Percentiles rank a stretch among this genome's conserved stretches.
Conservation (phyloP, 2,113 vertebrate species). For the Antennarius striatus region DNA sequence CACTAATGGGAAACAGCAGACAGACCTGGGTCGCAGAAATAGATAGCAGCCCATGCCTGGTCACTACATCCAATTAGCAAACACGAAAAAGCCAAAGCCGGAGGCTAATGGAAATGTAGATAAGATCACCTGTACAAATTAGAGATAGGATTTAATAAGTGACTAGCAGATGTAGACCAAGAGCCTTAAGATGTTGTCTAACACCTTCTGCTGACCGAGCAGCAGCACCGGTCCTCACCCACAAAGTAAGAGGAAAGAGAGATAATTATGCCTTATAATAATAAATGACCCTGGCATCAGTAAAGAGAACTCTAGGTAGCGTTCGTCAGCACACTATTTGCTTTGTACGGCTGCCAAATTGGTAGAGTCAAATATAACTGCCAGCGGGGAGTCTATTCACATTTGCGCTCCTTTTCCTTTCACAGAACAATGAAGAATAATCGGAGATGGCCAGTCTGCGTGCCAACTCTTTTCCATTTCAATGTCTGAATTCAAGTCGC, state of each 20-base stretch:
- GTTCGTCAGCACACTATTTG: slow-evolving; percentile 51
- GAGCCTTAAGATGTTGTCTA: slow-evolving; percentile 64
- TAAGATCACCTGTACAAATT: slow-evolving; percentile 68
- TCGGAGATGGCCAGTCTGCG: slow-evolving; percentile 8
- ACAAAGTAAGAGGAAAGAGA: slow-evolving; percentile 24
- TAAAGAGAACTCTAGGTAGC: slow-evolving; percentile 43
- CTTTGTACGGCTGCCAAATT: slow-evolving; percentile 54
- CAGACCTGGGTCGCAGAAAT: slow-evolving; percentile 27
- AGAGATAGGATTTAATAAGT: slow-evolving; percentile 57
- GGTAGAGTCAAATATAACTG: slow-evolving; percentile 47
- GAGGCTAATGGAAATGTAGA: slow-evolving; percentile 70
- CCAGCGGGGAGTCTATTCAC: slow-evolving; percentile 47
- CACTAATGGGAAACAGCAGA: slow-evolving; percentile 41
- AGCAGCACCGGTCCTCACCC: slow-evolving; percentile 16
- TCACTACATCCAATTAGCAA: slow-evolving; percentile 62
- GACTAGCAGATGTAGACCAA: slow-evolving; percentile 53
- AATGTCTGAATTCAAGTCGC: slow-evolving; percentile 36
- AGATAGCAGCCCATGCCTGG: slow-evolving; percentile 27
- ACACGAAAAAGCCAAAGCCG: slow-evolving; percentile 43
- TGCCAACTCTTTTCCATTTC: slow-evolving; percentile 51
- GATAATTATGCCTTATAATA: slow-evolving; percentile 63
- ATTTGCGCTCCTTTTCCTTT: slow-evolving; percentile 16
- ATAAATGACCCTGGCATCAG: slow-evolving; percentile 48
- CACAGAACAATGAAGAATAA: slow-evolving; percentile 49
- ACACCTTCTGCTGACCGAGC: slow-evolving; percentile 67